Percentiles rank a stretch among this genome's conserved stretches.
Conservation (phyloP, 2,888 invertebrate species). For the Teleiodes luculella region DNA sequence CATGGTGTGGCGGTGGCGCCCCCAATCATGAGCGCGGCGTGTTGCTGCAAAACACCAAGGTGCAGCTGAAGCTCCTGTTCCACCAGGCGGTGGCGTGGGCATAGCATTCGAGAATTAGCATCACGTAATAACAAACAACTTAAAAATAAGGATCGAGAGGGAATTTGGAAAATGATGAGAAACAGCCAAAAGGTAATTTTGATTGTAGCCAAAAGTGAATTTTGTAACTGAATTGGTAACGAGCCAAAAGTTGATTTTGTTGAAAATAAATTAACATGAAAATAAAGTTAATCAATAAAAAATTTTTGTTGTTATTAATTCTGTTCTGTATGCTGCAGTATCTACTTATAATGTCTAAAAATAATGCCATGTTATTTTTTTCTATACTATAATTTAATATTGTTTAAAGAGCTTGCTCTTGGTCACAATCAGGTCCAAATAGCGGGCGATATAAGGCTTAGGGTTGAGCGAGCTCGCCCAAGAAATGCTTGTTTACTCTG, state of each 20-base stretch:
- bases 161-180: constrained; percentile 47
- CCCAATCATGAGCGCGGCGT: constrained; percentile 93
- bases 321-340: too few relatives aligned
- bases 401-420: too few relatives aligned
- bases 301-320: too few relatives aligned
- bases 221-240: constrained; percentile 11
- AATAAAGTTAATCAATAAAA: background rate
- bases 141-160: constrained; percentile 36
- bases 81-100: constrained; percentile 67
- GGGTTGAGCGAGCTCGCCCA: too few relatives aligned
- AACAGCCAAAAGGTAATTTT: constrained; percentile 22
- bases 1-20: constrained; percentile 95
- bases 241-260: constrained; percentile 15
- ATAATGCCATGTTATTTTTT: too few relatives aligned
- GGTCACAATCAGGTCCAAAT: too few relatives aligned
- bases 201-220: constrained; percentile 13
- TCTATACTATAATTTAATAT: too few relatives aligned
- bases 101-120: constrained; percentile 71
- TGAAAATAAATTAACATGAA: constrained; percentile 12
- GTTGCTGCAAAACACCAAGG: constrained; percentile 97
- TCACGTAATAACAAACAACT: constrained; percentile 45
- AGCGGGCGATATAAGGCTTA: too few relatives aligned
- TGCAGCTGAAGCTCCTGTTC: constrained; percentile 92
- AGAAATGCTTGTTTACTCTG: too few relatives aligned
- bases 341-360: too few relatives aligned